Conservation (phyloP, 2,888 invertebrate genomes). For the Patella caerulea region DNA sequence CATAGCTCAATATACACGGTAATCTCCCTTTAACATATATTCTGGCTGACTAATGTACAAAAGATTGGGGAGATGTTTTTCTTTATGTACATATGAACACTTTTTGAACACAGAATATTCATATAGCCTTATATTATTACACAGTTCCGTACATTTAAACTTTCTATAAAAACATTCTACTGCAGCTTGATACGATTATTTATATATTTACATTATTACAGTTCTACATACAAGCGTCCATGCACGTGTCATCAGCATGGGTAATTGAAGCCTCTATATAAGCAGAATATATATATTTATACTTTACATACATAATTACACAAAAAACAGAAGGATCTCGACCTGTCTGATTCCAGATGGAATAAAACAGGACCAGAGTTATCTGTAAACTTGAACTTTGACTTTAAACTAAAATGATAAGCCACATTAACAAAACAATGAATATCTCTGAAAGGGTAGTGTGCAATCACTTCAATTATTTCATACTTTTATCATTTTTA, state of each 20-base stretch:
- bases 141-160: neutral
- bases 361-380: too few relatives aligned
- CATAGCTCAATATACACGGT: constrained; percentile 5
- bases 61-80: neutral
- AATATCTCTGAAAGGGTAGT: too few relatives aligned
- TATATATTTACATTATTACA: neutral
- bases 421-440: too few relatives aligned
- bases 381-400: too few relatives aligned
- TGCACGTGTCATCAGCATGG: neutral
- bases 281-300: neutral
- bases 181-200: too few relatives aligned
- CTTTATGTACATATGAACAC: constrained; percentile 9
- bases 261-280: neutral
- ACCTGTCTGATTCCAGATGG: too few relatives aligned
- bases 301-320: too few relatives aligned
- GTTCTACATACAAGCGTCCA: neutral
- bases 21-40: neutral
- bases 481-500: too few relatives aligned
- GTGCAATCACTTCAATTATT: too few relatives aligned
- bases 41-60: constrained; percentile 1
- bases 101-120: neutral
- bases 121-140: neutral
- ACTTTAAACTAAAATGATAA: too few relatives aligned
- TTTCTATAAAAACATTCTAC: neutral
- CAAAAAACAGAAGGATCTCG: too few relatives aligned